Conservation (phyloP, 2,888 invertebrate species). For the Leuctra nigra region DNA sequence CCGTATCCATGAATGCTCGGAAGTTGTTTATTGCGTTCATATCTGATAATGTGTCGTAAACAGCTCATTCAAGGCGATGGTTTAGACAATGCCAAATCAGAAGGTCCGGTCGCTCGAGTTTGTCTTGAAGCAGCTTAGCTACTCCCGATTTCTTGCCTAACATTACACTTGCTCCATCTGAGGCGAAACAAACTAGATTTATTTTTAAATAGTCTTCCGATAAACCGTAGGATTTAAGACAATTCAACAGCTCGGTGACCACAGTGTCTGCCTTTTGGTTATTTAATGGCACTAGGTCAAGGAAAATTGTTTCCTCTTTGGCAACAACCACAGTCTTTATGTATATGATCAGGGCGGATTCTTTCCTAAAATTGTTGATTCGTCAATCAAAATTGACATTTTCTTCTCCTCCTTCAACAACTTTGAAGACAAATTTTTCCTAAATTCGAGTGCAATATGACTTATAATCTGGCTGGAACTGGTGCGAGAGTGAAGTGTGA, state of each 20-base stretch:
- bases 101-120: constrained; percentile 19
- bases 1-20: constrained; percentile 24
- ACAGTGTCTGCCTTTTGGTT: constrained; percentile 3
- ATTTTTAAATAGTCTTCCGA: constrained; percentile 21
- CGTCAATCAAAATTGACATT: constrained; percentile 12
- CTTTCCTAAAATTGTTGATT: constrained; percentile 11
- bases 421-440: neutral
- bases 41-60: constrained; percentile 22
- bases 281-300: neutral
- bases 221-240: neutral
- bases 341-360: constrained; percentile 8
- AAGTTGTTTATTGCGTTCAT: constrained; percentile 26
- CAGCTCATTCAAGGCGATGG: constrained; percentile 23
- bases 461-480: constrained; percentile 9
- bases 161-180: constrained; percentile 25
- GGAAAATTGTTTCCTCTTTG: neutral
- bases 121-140: constrained; percentile 21
- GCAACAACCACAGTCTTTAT: constrained; percentile 1
- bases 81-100: constrained; percentile 27
- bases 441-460: constrained; percentile 12
- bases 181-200: constrained; percentile 21
- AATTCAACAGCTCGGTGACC: neutral
- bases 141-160: constrained; percentile 27
- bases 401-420: neutral
- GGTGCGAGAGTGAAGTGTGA: neutral